Base-by-base conservation (phyloP, 2,113 vertebrate species). In the Marmota flaviventris region DNA sequence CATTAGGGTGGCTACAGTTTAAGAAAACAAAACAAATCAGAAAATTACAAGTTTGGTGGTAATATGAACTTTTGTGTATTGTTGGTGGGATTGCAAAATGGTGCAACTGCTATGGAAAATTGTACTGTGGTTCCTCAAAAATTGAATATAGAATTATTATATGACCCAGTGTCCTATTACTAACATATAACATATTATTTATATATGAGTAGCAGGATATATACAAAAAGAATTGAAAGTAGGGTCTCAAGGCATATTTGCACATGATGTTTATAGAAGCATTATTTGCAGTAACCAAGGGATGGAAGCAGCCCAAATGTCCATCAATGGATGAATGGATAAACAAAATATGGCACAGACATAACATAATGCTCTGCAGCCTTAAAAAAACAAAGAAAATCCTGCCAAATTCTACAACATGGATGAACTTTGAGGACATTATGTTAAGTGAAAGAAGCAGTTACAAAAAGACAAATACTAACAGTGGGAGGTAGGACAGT, bases 371-470 rank as follows among this genome's bases (percentile, higher is more conserved):
- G 76, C 4, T 37, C n/a, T 24, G 34, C 5, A 79, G 34, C 45
- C 29, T 95, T 73, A 51, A 86, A 89, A 85, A 86, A 45, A 45
- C 61, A 85, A 81, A 39, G 51, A 34, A 82, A 48, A 78, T 87
- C 37, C 48, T 90, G 81, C 63, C 69, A 94, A 56, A 63, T 32
- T 25, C 48, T 91, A 11, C 29, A 93, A 51, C 58, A 42, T 77
- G 27, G 48, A 25, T 86, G 58, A 85, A 95, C 12, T 17, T 8
- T 25, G 32, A 94, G 3, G 25, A 65, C 72, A 72, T 76, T 89
- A 75, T 24, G 2, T 16, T 51, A 93, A 89, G 53, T 86, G 27
- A 91, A 67, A 75, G 25, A 72, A 86, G 20, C 58, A 86, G 34
- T 56, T 63, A 89, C 27, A 93, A 86, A 94, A 94, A 32, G 24